A percentile compares a stretch with the other conserved stretches of the same genome.
Evolutionary conservation across 2,888 invertebrate genomes (phyloP).

Genomic region (Urechis unicinctus): DNA sequence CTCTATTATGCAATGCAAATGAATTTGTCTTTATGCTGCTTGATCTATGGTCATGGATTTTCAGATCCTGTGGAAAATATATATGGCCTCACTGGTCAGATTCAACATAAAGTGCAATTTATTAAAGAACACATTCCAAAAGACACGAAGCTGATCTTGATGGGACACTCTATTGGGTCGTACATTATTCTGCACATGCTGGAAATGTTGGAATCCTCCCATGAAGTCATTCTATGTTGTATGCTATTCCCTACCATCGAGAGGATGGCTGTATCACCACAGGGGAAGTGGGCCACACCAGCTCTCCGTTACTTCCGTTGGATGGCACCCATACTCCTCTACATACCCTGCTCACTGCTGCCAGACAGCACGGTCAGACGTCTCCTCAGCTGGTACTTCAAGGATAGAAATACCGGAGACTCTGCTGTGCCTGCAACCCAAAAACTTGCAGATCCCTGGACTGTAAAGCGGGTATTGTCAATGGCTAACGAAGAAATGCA

Average conservation of each 20-base stretch:
- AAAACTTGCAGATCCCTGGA: conserved; percentile 37
- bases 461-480: conserved; percentile 27
- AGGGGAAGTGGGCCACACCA: conserved; percentile 65
- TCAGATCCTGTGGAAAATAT: conserved; percentile 23
- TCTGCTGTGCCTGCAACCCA: conserved; percentile 39
- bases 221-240: conserved; percentile 51
- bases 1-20: background rate
- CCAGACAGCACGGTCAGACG: conserved; percentile 24
- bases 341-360: conserved; percentile 20
- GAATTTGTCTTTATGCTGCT: background rate
- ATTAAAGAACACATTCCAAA: conserved; percentile 67
- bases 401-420: conserved; percentile 25
- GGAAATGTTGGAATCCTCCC: conserved; percentile 49
- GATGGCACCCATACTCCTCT: conserved; percentile 34
- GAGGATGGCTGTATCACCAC: conserved; percentile 68
- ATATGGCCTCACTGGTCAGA: conserved; percentile 67
- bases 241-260: conserved; percentile 84
- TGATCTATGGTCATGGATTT: background rate
- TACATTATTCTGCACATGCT: conserved; percentile 74
- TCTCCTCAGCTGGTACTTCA: conserved; percentile 39
- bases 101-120: conserved; percentile 72
- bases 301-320: conserved; percentile 54
- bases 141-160: conserved; percentile 64
- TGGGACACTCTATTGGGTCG: conserved; percentile 87
- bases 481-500: conserved; percentile 63